Evolutionary conservation across 2,888 invertebrate genomes (phyloP), one percentile per base, ranked within the genome.

Genomic region (Xestobium rufovillosum): DNA sequence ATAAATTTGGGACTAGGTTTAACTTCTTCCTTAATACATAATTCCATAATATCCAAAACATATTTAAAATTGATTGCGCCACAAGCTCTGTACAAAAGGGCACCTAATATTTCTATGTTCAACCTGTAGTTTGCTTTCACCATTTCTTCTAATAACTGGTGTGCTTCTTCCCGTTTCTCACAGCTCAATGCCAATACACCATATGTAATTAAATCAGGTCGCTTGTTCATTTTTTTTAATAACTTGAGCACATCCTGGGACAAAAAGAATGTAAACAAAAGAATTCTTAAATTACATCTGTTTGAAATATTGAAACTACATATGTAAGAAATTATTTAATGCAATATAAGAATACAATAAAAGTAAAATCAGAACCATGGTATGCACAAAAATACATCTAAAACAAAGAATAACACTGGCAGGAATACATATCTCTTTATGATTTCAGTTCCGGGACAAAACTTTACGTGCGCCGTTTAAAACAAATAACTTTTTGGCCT

Each of bases 101-200:
- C 75, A 9, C 83, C 83, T 31, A 88, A 62, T 43, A 92, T 84
- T 62, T 79, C 75, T 34, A 74, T 68, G 58, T 89, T 91, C 26
- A 82, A 65, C 52, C 85, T 78, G 34, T 80, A 72, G 39, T 76
- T 72, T 41, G 75, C 71, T 30, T 70, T 68, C 36, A 76, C 68
- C 80, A 95, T 84, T 57, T 83, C 76, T 19, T 67, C 59, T 0
- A 92, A 55, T 4, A 94, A 68, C 47, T 75, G 67, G 31, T 70
- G 61, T 3, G 82, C 85, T 50, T 77, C 73, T 16, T 72, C 68
- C 47, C 72, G 69, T 3, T 70, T 77, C 40, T 63, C 67, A 60
- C 94, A 94, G 8, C 84, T 77, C 52, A 91, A 63, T 0, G 94
- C 83, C 40, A 95, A 63, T 2, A 84, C 79, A 26, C 91, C 92